phyloP scores from a whole-genome alignment of 2,797 vertebrate species.

The Antrozous pallidus region DNA sequence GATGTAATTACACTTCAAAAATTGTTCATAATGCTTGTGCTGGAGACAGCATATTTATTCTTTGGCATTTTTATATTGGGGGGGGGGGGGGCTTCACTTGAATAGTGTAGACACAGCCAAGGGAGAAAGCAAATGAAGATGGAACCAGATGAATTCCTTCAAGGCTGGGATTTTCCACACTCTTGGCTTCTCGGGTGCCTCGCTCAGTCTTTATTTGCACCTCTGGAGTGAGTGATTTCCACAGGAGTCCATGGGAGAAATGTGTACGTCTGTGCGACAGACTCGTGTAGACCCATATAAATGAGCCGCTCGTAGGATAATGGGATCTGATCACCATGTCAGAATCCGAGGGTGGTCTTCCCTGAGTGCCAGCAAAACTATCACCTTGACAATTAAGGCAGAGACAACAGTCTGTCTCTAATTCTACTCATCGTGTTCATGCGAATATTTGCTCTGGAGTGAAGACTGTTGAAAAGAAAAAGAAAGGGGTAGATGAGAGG shows the following conservation, averaged over 20 bases:
- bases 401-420: background rate
- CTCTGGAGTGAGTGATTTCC: slow-evolving; percentile 61
- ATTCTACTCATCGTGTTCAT: background rate
- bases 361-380: background rate
- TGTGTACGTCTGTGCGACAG: slow-evolving; percentile 17
- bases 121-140: slow-evolving; percentile 65
- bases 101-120: slow-evolving; percentile 16
- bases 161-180: slow-evolving; percentile 58
- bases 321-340: slow-evolving; percentile 6
- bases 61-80: slow-evolving; percentile 28
- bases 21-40: background rate
- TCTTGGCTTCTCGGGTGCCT: slow-evolving; percentile 30
- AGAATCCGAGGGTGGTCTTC: slow-evolving; percentile 5
- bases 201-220: slow-evolving; percentile 67
- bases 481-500: background rate
- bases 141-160: slow-evolving; percentile 40
- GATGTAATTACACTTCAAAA: background rate
- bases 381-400: slow-evolving; percentile 20
- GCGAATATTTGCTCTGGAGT: background rate
- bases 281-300: slow-evolving; percentile 5
- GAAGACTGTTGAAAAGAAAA: background rate
- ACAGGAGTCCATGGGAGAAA: slow-evolving; percentile 33
- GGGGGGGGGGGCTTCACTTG: background rate
- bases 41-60: background rate
- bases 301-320: background rate